These are phyloP conservation scores for Rhamphomyia laevipes DNA, from an alignment of 2,888 invertebrate genomes.

Conservation along the genomic window DNA sequence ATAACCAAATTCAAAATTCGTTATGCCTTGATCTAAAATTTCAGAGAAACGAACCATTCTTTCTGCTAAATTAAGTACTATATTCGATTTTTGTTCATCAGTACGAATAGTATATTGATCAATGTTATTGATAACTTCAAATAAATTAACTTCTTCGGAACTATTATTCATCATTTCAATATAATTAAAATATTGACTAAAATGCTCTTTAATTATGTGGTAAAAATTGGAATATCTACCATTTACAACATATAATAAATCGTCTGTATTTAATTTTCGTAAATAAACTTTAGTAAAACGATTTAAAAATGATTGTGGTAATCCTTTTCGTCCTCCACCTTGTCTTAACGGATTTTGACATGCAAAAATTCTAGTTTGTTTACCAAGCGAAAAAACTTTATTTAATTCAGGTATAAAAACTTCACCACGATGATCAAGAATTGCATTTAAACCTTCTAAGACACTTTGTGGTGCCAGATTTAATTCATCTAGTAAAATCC, in stretches of 20 bases:
- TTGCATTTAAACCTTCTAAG: conserved; percentile 95
- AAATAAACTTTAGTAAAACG: conserved; percentile 86
- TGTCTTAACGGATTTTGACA: conserved; percentile 96
- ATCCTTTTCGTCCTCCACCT: conserved; percentile 89
- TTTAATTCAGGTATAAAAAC: conserved; percentile 92
- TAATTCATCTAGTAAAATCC: conserved; percentile 95
- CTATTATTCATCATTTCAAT: not conserved
- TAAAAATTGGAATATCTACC: conserved; percentile 28
- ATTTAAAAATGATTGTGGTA: conserved; percentile 95
- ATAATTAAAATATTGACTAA: conserved; percentile 16
- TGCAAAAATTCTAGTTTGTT: conserved; percentile 79
- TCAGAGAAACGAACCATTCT: conserved; percentile 73
- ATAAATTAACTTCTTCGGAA: conserved; percentile 7
- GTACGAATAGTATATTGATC: conserved; percentile 1
- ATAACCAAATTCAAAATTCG: conserved; percentile 59
- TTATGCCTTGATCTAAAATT: conserved; percentile 50
- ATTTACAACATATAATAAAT: conserved; percentile 42
- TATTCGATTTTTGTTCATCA: not conserved
- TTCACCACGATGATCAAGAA: conserved; percentile 93
- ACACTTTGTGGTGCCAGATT: conserved; percentile 98
- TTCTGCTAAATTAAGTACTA: conserved; percentile 44
- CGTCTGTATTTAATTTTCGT: conserved; percentile 49
- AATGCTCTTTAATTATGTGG: conserved; percentile 20
- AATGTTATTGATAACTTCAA: conserved; percentile 8
- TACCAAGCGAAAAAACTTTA: conserved; percentile 65